Evolutionary conservation across 2,888 invertebrate genomes (phyloP).

Genomic region (Chymomyza amoena): DNA sequence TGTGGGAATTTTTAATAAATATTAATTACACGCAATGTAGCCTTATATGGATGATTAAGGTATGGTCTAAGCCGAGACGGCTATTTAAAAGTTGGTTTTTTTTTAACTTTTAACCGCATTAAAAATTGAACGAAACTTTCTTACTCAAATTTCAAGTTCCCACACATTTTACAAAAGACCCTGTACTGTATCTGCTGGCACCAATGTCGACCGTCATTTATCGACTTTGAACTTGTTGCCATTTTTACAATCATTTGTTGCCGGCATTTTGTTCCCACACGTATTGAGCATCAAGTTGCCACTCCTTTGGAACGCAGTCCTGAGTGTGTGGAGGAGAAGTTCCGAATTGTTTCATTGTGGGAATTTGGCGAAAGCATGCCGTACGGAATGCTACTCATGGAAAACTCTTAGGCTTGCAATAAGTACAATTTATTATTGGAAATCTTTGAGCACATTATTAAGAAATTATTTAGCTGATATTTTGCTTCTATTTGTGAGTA

Average conservation of each 20-base stretch:
- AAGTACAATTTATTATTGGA: neutral
- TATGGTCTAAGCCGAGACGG: too few relatives aligned
- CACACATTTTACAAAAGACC: too few relatives aligned
- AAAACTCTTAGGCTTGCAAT: neutral
- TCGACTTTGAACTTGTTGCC: slow-evolving; percentile 51
- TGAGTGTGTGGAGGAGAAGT: neutral
- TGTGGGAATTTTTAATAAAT: too few relatives aligned
- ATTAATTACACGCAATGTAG: too few relatives aligned
- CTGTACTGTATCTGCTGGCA: neutral
- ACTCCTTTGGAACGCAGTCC: neutral
- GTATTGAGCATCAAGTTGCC: neutral
- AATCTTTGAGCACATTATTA: neutral
- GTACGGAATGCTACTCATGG: slow-evolving; percentile 43
- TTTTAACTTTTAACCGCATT: too few relatives aligned
- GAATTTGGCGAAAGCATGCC: slow-evolving; percentile 47
- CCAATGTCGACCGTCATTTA: slow-evolving; percentile 17
- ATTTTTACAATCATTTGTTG: slow-evolving; percentile 27
- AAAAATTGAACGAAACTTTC: too few relatives aligned
- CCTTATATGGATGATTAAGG: too few relatives aligned
- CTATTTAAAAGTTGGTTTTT: too few relatives aligned
- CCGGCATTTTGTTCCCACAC: slow-evolving; percentile 38
- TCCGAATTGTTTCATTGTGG: slow-evolving; percentile 26
- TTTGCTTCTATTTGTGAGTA: neutral
- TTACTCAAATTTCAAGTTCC: too few relatives aligned
- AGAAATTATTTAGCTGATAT: neutral